phyloP scores from a whole-genome alignment of 1,140 invertebrate species.

The Drosophila tani region DNA sequence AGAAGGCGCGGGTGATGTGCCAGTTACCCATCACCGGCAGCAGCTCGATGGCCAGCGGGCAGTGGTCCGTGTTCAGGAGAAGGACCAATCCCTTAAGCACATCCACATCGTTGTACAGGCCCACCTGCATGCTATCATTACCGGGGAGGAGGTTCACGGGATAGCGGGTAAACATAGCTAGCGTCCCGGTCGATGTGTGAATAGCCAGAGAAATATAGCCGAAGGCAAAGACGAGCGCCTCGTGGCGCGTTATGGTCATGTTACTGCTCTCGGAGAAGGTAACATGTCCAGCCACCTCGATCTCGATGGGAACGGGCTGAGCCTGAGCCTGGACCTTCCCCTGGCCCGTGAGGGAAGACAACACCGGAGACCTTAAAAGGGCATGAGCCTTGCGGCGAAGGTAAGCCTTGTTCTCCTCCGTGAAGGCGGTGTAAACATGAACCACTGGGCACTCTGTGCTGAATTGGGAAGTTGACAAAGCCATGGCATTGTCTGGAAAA shows the following conservation, averaged over 20 bases:
- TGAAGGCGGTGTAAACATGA: constrained; percentile 54
- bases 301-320: too few relatives aligned
- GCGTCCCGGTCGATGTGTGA: rapidly evolving
- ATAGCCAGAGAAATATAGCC: not conserved
- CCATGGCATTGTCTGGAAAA: constrained; percentile 47
- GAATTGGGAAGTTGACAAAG: constrained; percentile 6
- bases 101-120: not conserved
- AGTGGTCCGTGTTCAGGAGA: not conserved
- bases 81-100: constrained; percentile 13
- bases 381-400: constrained; percentile 13
- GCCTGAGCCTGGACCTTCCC: too few relatives aligned
- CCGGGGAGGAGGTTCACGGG: not conserved
- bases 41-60: constrained; percentile 7
- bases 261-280: not conserved
- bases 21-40: constrained; percentile 29
- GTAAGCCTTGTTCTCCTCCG: constrained; percentile 8
- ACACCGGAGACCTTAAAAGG: too few relatives aligned
- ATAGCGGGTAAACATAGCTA: constrained; percentile 1
- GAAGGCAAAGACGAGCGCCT: constrained; percentile 1
- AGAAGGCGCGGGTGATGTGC: not conserved
- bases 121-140: not conserved
- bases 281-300: not conserved
- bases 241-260: constrained; percentile 22
- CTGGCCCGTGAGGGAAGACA: too few relatives aligned
- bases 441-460: constrained; percentile 23